Evolutionary conservation across 2,888 invertebrate genomes (phyloP).

Genomic region (Bimastos eiseni): DNA sequence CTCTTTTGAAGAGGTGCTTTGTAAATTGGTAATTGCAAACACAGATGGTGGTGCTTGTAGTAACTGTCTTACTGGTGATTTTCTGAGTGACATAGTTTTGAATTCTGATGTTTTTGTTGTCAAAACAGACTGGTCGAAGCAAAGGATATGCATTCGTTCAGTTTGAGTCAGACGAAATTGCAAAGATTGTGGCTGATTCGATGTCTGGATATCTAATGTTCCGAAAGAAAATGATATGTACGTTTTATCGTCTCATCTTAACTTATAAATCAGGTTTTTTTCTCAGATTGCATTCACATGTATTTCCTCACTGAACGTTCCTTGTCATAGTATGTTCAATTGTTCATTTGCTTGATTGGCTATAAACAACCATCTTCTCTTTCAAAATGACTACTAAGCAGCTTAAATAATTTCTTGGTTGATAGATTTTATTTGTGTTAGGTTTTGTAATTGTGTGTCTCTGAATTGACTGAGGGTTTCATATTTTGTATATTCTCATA

Average conservation of each 20-base stretch:
- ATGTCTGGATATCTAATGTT: conserved; percentile 98
- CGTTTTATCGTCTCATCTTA: conserved; percentile 46
- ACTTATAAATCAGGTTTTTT: background rate
- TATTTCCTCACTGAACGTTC: background rate
- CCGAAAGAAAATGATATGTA: conserved; percentile 83
- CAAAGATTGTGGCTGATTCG: conserved; percentile 87
- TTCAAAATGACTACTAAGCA: too few relatives aligned
- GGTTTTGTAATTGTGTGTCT: too few relatives aligned
- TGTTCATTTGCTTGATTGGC: too few relatives aligned
- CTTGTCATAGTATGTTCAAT: background rate
- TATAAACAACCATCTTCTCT: too few relatives aligned
- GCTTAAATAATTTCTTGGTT: too few relatives aligned
- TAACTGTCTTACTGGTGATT: background rate
- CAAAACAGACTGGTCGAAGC: conserved; percentile 73
- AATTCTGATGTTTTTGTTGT: background rate
- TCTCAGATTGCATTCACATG: background rate
- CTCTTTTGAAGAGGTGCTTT: too few relatives aligned
- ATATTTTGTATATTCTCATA: too few relatives aligned
- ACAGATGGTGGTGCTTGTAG: too few relatives aligned
- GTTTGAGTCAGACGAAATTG: conserved; percentile 81
- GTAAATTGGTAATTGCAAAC: too few relatives aligned
- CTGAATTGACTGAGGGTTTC: too few relatives aligned
- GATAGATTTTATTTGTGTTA: too few relatives aligned
- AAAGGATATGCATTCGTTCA: conserved; percentile 90
- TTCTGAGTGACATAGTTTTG: background rate